phyloP scores from a whole-genome alignment of 1,140 invertebrate genomes.

The Helicoverpa armigera region DNA sequence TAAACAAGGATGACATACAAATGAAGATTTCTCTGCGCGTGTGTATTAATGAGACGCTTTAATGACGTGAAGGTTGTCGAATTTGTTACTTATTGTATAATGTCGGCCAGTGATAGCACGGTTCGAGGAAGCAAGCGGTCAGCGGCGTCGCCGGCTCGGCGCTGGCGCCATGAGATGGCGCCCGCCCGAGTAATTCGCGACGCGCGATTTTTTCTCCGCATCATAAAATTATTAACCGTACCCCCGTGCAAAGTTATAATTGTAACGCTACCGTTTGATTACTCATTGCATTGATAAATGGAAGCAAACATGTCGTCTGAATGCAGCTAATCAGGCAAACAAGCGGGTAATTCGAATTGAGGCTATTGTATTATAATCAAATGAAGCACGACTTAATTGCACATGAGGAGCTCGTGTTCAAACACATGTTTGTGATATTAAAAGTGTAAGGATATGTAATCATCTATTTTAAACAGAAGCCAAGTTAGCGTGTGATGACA shows the following conservation, averaged over 20 bases:
- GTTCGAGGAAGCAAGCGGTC: slow-evolving; percentile 74
- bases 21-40: slow-evolving; percentile 35
- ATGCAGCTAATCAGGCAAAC: slow-evolving; percentile 3
- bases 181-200: slow-evolving; percentile 61
- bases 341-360: slow-evolving; percentile 17
- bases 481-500: slow-evolving; percentile 13
- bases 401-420: background rate
- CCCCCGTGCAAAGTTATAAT: slow-evolving; percentile 48
- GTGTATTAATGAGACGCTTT: slow-evolving; percentile 49
- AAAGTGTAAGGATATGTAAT: slow-evolving; percentile 20
- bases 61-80: slow-evolving; percentile 53
- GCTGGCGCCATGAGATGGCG: slow-evolving; percentile 76
- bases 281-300: slow-evolving; percentile 39
- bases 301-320: background rate
- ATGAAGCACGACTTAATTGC: slow-evolving; percentile 7
- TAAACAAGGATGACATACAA: slow-evolving; percentile 42
- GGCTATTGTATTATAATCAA: slow-evolving; percentile 20
- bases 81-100: slow-evolving; percentile 55
- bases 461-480: slow-evolving; percentile 27
- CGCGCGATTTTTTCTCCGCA: slow-evolving; percentile 65
- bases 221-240: slow-evolving; percentile 64
- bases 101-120: slow-evolving; percentile 62
- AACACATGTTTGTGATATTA: slow-evolving; percentile 24
- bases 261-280: slow-evolving; percentile 56
- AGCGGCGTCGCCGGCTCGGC: slow-evolving; percentile 54